Evolutionary conservation across 1,140 invertebrate species (phyloP).

Genomic region (Drosophila albomicans): DNA sequence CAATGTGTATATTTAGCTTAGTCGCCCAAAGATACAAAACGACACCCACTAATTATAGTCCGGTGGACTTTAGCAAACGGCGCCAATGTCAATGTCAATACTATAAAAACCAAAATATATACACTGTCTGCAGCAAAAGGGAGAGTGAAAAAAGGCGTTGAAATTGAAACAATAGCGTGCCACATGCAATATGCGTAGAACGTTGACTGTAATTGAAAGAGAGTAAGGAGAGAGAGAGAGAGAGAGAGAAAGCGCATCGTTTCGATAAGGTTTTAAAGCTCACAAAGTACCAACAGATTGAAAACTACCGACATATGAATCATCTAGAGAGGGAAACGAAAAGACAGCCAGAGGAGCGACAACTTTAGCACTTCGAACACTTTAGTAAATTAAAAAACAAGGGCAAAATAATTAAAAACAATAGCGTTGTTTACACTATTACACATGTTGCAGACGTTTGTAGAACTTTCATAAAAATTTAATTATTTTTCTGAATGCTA

Average conservation of each 20-base stretch:
- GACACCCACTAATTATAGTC: conserved; percentile 60
- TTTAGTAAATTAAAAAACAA: background rate
- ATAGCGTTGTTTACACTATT: too few relatives aligned
- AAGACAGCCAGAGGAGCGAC: background rate
- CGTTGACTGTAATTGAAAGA: conserved; percentile 42
- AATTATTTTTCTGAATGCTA: too few relatives aligned
- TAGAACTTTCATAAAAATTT: background rate
- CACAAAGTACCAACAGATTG: conserved; percentile 16
- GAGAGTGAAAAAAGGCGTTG: conserved; percentile 21
- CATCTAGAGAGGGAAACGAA: background rate
- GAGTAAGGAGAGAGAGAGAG: too few relatives aligned
- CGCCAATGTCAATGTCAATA: conserved; percentile 72
- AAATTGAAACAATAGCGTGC: conserved; percentile 60
- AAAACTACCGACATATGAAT: background rate
- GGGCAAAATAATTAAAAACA: conserved; percentile 1
- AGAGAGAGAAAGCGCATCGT: background rate
- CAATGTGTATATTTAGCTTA: conserved; percentile 16
- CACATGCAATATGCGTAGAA: conserved; percentile 56
- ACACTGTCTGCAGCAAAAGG: background rate
- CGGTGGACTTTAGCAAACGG: background rate
- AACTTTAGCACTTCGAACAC: background rate
- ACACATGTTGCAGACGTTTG: background rate
- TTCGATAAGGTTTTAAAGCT: conserved; percentile 10
- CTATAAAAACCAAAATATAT: conserved; percentile 31
- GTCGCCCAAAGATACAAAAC: conserved; percentile 9